These are phyloP conservation scores for Euproctis similis DNA, from an alignment of 2,888 invertebrate species.

Conservation along the genomic window DNA sequence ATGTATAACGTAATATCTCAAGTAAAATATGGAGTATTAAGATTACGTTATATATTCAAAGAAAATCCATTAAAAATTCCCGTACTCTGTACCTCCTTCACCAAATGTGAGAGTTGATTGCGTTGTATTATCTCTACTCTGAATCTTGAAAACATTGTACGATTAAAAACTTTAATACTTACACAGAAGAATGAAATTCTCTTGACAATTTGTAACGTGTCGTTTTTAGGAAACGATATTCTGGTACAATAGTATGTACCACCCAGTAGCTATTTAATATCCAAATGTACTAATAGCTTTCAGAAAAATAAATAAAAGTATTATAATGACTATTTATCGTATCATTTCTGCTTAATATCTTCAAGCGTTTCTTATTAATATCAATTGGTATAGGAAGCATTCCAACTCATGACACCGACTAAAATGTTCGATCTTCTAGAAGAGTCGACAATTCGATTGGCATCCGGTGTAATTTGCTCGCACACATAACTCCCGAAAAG, in stretches of 20 bases:
- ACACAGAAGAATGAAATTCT: constrained; percentile 9
- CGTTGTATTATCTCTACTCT: constrained; percentile 27
- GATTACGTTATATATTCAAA: constrained; percentile 13
- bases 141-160: constrained; percentile 8
- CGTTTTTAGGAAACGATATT: constrained; percentile 26
- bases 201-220: constrained; percentile 12
- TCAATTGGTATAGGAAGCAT: no score
- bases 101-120: constrained; percentile 32
- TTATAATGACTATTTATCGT: no score
- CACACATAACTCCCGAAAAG: no score
- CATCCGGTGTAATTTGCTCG: no score
- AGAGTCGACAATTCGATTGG: no score
- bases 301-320: no score
- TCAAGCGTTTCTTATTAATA: no score
- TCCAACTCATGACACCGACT: no score
- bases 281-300: constrained; percentile 15
- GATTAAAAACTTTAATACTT: constrained; percentile 6
- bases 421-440: no score
- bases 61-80: constrained; percentile 24
- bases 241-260: constrained; percentile 28
- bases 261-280: constrained; percentile 21
- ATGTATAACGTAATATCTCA: no score
- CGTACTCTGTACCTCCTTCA: constrained; percentile 29
- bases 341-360: no score
- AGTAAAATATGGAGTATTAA: no score